Percentiles rank a stretch among this genome's conserved stretches.
Conservation (phyloP, 53 echinoderm and acorn worm genomes). For the Mesocentrotus franciscanus region DNA sequence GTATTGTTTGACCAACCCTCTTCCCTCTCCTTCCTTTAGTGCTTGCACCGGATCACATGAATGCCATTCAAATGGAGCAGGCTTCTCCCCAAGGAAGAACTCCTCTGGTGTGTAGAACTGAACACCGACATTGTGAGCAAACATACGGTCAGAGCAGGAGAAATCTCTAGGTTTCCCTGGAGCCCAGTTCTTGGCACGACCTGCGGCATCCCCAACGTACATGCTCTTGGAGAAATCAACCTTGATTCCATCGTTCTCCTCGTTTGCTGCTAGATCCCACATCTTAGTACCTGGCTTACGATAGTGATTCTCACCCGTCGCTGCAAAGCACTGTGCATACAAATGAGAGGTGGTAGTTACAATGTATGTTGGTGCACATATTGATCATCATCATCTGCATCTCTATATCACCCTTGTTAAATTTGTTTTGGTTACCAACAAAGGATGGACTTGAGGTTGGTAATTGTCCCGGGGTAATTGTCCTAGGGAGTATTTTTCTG, state of each 20-base stretch:
- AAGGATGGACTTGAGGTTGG: no score
- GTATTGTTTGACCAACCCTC: constrained; percentile 59
- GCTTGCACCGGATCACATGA: constrained; percentile 80
- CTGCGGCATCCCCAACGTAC: constrained; percentile 96
- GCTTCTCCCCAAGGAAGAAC: constrained; percentile 78
- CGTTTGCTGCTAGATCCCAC: constrained; percentile 84
- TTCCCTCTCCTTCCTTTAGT: constrained; percentile 61
- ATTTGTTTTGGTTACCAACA: no score
- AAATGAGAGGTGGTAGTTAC: not conserved
- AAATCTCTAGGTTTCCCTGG: constrained; percentile 88
- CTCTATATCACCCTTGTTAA: no score
- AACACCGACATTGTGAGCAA: constrained; percentile 88
- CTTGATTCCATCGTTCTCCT: constrained; percentile 78
- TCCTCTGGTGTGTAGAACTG: constrained; percentile 92
- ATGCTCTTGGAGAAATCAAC: constrained; percentile 75
- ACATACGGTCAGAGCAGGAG: constrained; percentile 94
- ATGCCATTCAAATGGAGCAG: constrained; percentile 82
- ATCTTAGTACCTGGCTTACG: constrained; percentile 85
- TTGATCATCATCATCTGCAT: no score
- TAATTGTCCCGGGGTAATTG: no score
- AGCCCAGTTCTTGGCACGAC: constrained; percentile 91
- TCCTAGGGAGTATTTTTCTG: no score
- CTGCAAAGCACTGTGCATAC: constrained; percentile 78
- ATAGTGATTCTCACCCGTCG: constrained; percentile 86
- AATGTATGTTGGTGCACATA: no score